Base-by-base conservation (phyloP, 2,797 vertebrate species). In the Serranus cabrilla region DNA sequence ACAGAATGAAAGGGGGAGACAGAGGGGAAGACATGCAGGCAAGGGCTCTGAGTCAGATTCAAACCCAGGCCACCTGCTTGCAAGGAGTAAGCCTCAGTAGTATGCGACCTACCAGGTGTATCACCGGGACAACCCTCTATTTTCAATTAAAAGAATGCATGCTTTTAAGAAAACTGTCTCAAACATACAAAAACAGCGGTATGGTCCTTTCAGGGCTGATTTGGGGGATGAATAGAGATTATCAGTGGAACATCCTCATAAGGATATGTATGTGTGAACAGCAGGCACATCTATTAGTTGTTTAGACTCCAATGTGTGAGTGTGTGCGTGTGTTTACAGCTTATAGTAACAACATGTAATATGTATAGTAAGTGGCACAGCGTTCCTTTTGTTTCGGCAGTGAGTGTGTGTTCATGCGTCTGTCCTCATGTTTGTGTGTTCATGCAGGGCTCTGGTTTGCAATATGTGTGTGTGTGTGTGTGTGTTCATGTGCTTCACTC, bases 401-500 rank as follows among this genome's bases (percentile, higher is more conserved):
- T 83, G 73, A 58, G 20, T 60, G 37, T 60, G 65, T 54, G 39
- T 78, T 79, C 76, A 78, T 83, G 80, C 75, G 14, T 75, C 49
- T 34, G 39, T 76, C 64, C 27, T 78, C 34, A 1, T 49, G 16
- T 11, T 27, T 49, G 16, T 18, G 37, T 55, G 55, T 34, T 82
- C 78, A 84, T 91, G 82, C 83, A 86, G 20, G 43, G 14, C 11
- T 71, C 59, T 11, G 64, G 52, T 16, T 75, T 17, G n/a, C 42
- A n/a, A 50, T 0, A 2, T 62, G 20, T 40, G 2, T 18, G 10
- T 23, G 23, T 20, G 11, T 5, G 40, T 63, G 47, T 43, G 25
- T 59, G 17, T 66, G 14, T 58, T 11, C 14, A 1, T 56, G n/a
- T 21, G 27, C 40, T 47, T 25, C 27, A 25, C 59, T 60, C 37